Evolutionary conservation across 2,888 invertebrate species (phyloP).

Genomic region (Cataglyphis albicans): DNA sequence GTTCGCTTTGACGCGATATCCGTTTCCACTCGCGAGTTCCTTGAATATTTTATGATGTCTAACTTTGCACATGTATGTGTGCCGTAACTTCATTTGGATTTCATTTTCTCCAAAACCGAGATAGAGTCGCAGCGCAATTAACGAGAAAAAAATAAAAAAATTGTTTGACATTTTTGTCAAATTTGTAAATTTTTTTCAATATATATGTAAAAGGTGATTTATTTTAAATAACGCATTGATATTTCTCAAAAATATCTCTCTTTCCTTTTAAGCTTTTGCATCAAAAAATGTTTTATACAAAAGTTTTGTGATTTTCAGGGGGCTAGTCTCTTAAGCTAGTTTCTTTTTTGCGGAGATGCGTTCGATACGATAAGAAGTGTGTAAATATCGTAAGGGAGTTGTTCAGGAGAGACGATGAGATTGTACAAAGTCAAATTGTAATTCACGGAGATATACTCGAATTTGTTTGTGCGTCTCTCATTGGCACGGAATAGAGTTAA

Average conservation of each 20-base stretch:
- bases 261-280: too few relatives aligned
- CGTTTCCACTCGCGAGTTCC: constrained; percentile 17
- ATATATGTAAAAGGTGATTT: not conserved
- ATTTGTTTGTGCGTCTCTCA: constrained; percentile 9
- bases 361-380: constrained; percentile 23
- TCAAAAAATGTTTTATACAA: too few relatives aligned
- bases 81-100: not conserved
- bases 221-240: too few relatives aligned
- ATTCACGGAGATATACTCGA: constrained; percentile 16
- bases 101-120: not conserved
- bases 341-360: not conserved
- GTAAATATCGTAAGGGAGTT: constrained; percentile 30
- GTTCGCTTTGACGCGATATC: constrained; percentile 32
- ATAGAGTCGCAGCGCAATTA: not conserved
- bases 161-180: not conserved
- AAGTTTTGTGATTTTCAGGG: too few relatives aligned
- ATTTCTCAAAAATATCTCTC: too few relatives aligned
- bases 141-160: not conserved
- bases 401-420: not conserved
- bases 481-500: constrained; percentile 29
- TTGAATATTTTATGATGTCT: constrained; percentile 46
- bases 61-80: constrained; percentile 6
- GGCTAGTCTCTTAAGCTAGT: not conserved
- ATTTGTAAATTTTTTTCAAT: too few relatives aligned
- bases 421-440: constrained; percentile 41